phyloP scores from a whole-genome alignment of 2,888 invertebrate species.

The Lithophane leautieri region DNA sequence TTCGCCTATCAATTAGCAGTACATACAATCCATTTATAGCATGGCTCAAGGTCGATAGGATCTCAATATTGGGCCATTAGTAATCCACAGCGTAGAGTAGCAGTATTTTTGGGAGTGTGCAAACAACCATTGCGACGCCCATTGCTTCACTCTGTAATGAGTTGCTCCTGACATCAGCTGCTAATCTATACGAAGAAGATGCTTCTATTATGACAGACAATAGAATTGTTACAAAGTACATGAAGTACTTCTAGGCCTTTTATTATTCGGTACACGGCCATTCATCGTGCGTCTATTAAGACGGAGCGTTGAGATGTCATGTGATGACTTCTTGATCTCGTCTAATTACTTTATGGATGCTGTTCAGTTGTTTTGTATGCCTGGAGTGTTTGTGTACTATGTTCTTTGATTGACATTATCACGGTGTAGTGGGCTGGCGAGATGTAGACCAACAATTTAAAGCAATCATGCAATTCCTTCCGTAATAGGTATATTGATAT shows the following conservation, averaged over 20 bases:
- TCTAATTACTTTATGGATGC: slow-evolving; percentile 63
- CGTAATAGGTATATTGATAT: slow-evolving; percentile 6
- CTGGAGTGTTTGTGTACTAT: slow-evolving; percentile 40
- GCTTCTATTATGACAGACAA: slow-evolving; percentile 27
- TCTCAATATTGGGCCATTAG: slow-evolving; percentile 47
- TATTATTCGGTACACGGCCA: slow-evolving; percentile 53
- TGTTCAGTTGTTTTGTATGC: slow-evolving; percentile 44
- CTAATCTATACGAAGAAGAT: slow-evolving; percentile 10
- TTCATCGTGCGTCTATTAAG: slow-evolving; percentile 57
- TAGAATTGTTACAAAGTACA: slow-evolving; percentile 35
- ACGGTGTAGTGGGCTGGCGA: slow-evolving; percentile 14
- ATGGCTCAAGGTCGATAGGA: slow-evolving; percentile 47
- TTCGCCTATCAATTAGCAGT: slow-evolving; percentile 51
- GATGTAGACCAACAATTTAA: slow-evolving; percentile 36
- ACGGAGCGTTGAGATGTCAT: slow-evolving; percentile 59
- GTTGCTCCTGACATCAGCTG: not conserved
- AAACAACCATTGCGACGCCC: not conserved
- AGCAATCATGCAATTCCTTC: slow-evolving; percentile 18
- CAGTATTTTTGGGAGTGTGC: slow-evolving; percentile 25
- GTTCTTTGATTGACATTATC: slow-evolving; percentile 55
- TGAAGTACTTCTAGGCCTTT: slow-evolving; percentile 47
- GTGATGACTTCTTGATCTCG: slow-evolving; percentile 64
- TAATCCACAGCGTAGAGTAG: slow-evolving; percentile 19
- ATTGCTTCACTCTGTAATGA: slow-evolving; percentile 3
- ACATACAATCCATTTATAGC: slow-evolving; percentile 59